Evolutionary conservation across 2,113 vertebrate genomes (phyloP), one percentile per base, ranked within the genome.

Genomic region (Oryzias curvinotus): DNA sequence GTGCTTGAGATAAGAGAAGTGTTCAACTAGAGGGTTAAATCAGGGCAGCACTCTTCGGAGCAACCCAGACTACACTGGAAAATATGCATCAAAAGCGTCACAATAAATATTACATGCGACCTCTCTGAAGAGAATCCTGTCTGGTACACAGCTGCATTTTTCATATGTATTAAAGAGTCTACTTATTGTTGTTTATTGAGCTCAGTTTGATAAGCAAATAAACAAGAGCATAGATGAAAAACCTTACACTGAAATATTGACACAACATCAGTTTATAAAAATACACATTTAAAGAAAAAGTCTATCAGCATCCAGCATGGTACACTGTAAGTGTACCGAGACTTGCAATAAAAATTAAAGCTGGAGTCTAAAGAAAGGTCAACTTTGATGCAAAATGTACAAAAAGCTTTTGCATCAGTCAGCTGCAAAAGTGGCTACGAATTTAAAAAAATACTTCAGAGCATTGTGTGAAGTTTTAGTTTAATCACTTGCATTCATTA

Each of bases 1-100:
- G 28, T 68, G 26, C 21, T 54, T 52, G 26, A 54, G 55, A 73
- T 52, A 36, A 62, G 55, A 55, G n/a, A 15, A 42, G 52, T 12
- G 8, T 52, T 19, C 56, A n/a, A 15, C 45, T 49, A 18, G 3
- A 67, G 23, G 57, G 58, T 64, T 62, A 30, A 70, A 50, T 66
- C 68, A 61, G 73, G 52, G 55, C 55, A 5, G 7, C 19, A 1
- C 26, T 60, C 23, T 64, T 48, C 41, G 50, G 51, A 54, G 15
- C 13, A 51, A 16, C 19, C 30, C 52, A 19, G 54, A 49, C 47
- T 48, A 17, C 19, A 65, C 18, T 60, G 47, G 57, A 47, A 65
- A 66, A 69, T 46, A 51, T 62, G 48, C 28, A 60, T 52, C 75
- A 68, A 21, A 26, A 48, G 30, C 57, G 71, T 71, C 71, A 54